Percentiles rank a stretch among this genome's conserved stretches.
Conservation (phyloP, 2,797 vertebrate genomes). For the Rallus crepitans region DNA sequence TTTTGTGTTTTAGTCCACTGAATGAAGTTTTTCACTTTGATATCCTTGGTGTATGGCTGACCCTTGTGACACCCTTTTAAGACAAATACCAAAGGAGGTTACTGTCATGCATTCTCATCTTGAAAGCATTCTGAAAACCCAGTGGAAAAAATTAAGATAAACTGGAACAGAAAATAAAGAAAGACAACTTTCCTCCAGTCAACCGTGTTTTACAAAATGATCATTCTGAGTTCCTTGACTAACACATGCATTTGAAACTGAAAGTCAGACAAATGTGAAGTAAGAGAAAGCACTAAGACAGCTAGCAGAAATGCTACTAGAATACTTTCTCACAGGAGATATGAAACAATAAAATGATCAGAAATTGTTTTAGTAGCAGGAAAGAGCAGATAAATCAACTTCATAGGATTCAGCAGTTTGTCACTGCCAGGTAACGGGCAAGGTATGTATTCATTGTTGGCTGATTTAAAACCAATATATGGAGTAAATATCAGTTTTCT, state of each 20-base stretch:
- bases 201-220: background rate
- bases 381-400: background rate
- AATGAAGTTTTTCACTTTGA: conserved; percentile 88
- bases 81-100: conserved; percentile 24
- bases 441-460: background rate
- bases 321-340: background rate
- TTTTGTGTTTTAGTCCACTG: conserved; percentile 87
- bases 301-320: background rate
- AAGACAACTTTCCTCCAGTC: background rate
- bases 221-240: background rate
- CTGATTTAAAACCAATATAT: background rate
- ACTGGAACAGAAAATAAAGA: background rate
- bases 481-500: background rate
- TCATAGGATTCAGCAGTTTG: background rate
- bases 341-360: background rate
- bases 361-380: background rate
- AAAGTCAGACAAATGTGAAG: background rate
- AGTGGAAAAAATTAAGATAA: background rate
- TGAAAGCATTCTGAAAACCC: background rate
- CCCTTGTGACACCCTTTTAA: conserved; percentile 86
- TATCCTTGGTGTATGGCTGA: conserved; percentile 85
- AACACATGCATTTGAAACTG: background rate
- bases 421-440: background rate
- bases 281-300: background rate
- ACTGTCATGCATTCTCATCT: background rate